A percentile compares a stretch with the other conserved stretches of the same genome.
Evolutionary conservation across 2,797 vertebrate genomes (phyloP).

Genomic region (Mus minutoides): DNA sequence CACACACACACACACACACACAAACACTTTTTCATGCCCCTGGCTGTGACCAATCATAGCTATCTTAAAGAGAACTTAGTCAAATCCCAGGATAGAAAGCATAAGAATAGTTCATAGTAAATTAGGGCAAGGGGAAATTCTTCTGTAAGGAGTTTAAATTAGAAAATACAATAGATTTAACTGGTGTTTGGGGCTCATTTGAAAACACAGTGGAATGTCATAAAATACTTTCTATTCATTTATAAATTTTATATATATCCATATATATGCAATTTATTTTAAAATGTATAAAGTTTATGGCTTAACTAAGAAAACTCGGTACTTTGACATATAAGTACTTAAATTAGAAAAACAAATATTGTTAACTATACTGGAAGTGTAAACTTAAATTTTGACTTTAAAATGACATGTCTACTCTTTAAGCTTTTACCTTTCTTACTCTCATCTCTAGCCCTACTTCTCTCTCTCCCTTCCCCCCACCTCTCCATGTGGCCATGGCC

Average conservation of each 20-base stretch:
- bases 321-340: neutral
- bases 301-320: neutral
- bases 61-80: slow-evolving; percentile 7
- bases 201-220: slow-evolving; percentile 22
- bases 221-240: slow-evolving; percentile 36
- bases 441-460: too few species aligned
- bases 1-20: too few species aligned
- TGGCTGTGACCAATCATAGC: slow-evolving; percentile 3
- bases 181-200: slow-evolving; percentile 11
- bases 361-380: neutral
- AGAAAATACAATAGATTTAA: slow-evolving; percentile 53
- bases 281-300: neutral
- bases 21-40: neutral
- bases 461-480: too few species aligned
- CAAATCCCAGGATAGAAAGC: slow-evolving; percentile 36
- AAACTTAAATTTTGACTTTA: slow-evolving; percentile 35
- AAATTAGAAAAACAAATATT: neutral
- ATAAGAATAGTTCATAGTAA: slow-evolving; percentile 59
- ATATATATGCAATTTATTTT: neutral
- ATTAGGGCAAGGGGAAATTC: slow-evolving; percentile 20
- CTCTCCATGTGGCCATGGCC: too few species aligned
- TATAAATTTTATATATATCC: neutral
- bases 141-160: slow-evolving; percentile 64
- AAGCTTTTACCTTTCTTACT: too few species aligned
- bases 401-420: neutral